A percentile compares a stretch with the other conserved stretches of the same genome.
These are phyloP conservation scores for Suricata suricatta DNA, from an alignment of 2,113 vertebrate species.

Conservation along the genomic window DNA sequence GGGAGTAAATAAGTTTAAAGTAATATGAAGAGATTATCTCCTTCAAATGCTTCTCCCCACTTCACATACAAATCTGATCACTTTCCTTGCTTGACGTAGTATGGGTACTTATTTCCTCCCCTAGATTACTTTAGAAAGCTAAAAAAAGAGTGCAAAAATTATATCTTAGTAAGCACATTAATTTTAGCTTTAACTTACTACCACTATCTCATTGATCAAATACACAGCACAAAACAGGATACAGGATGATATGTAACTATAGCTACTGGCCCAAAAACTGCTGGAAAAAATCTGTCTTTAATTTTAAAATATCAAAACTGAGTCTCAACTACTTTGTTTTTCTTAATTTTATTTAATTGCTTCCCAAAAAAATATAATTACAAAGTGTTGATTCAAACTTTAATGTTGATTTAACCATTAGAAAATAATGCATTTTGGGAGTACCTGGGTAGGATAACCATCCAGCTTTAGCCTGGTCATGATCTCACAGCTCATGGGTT, in stretches of 20 bases:
- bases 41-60: neutral
- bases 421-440: neutral
- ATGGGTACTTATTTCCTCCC: neutral
- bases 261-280: conserved; percentile 11
- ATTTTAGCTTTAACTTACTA: conserved; percentile 37
- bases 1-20: conserved; percentile 1
- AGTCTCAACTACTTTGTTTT: neutral
- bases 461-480: too few species aligned
- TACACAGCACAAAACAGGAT: neutral
- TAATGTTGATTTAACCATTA: neutral
- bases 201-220: conserved; percentile 2
- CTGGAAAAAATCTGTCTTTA: neutral
- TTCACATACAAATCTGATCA: neutral
- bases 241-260: neutral
- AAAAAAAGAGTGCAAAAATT: neutral
- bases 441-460: too few species aligned
- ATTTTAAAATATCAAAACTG: conserved; percentile 2
- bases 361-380: conserved; percentile 33
- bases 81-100: neutral
- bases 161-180: conserved; percentile 9
- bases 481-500: too few species aligned
- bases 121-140: conserved; percentile 15
- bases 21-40: neutral
- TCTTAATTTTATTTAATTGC: neutral
- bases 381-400: neutral